Conservation (phyloP, 2,113 vertebrate genomes). For the Pteruthius melanotis region DNA sequence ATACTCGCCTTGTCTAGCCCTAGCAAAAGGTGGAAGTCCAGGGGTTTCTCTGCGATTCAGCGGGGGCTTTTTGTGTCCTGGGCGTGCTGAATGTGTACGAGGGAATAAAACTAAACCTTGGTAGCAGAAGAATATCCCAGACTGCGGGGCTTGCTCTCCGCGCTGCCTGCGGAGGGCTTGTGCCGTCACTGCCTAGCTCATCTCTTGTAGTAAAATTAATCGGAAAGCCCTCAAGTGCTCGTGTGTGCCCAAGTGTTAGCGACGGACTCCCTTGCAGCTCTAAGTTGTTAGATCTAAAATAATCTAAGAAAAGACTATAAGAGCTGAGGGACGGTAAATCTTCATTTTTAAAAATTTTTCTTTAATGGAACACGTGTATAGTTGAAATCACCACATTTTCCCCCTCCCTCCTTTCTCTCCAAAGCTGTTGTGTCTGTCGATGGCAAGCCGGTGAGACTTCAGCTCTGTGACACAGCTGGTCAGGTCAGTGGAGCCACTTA, state of each 20-base stretch:
- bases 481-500: slow-evolving; percentile 81
- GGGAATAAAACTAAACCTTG: neutral
- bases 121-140: neutral
- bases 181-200: neutral
- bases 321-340: neutral
- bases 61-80: neutral
- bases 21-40: neutral
- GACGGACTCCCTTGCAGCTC: neutral
- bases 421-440: slow-evolving; percentile 89
- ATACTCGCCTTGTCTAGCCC: neutral
- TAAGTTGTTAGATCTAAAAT: neutral
- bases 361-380: neutral
- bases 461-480: slow-evolving; percentile 92
- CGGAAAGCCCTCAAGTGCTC: neutral
- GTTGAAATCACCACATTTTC: neutral
- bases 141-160: neutral
- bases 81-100: neutral
- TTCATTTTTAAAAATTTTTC: neutral
- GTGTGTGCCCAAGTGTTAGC: neutral
- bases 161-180: neutral
- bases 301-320: neutral
- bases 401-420: neutral
- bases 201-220: neutral
- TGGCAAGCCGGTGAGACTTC: slow-evolving; percentile 85
- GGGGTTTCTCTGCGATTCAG: neutral